Evolutionary conservation across 1,140 invertebrate species (phyloP), one percentile per base, ranked within the genome.

Genomic region (Drosophila littoralis): DNA sequence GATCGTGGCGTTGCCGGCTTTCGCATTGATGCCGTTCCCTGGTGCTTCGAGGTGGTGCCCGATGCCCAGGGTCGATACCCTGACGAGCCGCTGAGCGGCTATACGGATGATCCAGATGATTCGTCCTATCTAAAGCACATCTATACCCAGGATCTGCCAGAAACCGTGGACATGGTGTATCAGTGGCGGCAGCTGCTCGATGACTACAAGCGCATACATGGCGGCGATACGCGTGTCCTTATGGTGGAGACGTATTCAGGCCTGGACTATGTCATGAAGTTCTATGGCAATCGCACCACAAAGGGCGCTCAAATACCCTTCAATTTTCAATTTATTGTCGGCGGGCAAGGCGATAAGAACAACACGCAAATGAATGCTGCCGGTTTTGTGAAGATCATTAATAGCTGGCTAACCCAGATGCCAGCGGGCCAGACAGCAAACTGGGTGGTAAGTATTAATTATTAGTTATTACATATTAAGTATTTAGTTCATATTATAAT

Each of bases 1-100:
- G 93, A 95, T 13, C 94, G 93, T 79, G 96, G 95, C 2, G 95
- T 97, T 0, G 95, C 95, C 91, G 97, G 96, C 6, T 97, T 97
- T 79, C 93, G 95, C 57, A 93, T 97, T 33, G 94, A 95, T 72
- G 94, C 95, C 12, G 93, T 96, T 7, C 93, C 94, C 7, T 93
- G 93, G 91, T 80, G 95, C 17, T 93, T 94, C 64, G 95, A 95
- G 92, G 93, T 91, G 0, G 93, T 66, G 7, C 70, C 93, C 52
- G 92, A 90, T 5, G 93, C 79, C 8, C 90, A 91, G 7, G 93
- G 93, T 2, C 77, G 89, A 1, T 94, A 94, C 86, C 93, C 93
- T 0, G 94, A 95, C 83, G 95, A 95, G 76, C 94, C 94, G 0
- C 64, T 92, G 10, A 93, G 93, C 28, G 93, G 93, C 0, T 92